Evolutionary conservation across 2,797 vertebrate species (phyloP).

Genomic region (Sebastes flavidus): DNA sequence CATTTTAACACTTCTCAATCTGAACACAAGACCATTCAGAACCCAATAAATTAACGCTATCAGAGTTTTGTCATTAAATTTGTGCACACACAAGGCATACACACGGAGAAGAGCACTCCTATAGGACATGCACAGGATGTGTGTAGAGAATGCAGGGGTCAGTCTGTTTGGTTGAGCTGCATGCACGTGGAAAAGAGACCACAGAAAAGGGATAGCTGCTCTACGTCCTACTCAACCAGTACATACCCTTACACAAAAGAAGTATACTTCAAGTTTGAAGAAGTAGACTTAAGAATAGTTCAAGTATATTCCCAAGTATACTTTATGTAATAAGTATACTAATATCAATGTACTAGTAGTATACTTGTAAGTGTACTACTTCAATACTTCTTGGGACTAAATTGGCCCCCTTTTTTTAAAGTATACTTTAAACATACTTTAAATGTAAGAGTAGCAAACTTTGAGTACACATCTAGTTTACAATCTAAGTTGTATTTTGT

Average conservation of each 20-base stretch:
- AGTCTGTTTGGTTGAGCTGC: slow-evolving; percentile 89
- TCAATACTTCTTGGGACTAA: too few species aligned
- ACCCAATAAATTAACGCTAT: slow-evolving; percentile 82
- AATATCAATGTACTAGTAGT: too few species aligned
- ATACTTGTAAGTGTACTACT: too few species aligned
- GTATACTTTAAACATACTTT: too few species aligned
- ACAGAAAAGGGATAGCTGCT: slow-evolving; percentile 46
- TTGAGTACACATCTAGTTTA: too few species aligned
- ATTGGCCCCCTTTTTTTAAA: too few species aligned
- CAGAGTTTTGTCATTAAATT: slow-evolving; percentile 46
- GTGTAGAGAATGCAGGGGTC: slow-evolving; percentile 89
- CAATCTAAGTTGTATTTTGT: too few species aligned
- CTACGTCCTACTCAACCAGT: slow-evolving; percentile 41
- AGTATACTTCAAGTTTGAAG: too few species aligned
- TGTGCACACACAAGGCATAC: slow-evolving; percentile 81
- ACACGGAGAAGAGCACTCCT: slow-evolving; percentile 77
- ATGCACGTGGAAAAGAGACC: slow-evolving; percentile 85
- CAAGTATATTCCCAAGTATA: too few species aligned
- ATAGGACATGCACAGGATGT: slow-evolving; percentile 89
- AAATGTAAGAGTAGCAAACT: too few species aligned
- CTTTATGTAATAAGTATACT: too few species aligned
- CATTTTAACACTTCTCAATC: slow-evolving; percentile 99
- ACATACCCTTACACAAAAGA: neutral
- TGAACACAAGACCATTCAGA: slow-evolving; percentile 90
- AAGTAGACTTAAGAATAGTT: too few species aligned